These are phyloP conservation scores for Pegoplata infirma DNA, from an alignment of 2,888 invertebrate species.

Conservation along the genomic window DNA sequence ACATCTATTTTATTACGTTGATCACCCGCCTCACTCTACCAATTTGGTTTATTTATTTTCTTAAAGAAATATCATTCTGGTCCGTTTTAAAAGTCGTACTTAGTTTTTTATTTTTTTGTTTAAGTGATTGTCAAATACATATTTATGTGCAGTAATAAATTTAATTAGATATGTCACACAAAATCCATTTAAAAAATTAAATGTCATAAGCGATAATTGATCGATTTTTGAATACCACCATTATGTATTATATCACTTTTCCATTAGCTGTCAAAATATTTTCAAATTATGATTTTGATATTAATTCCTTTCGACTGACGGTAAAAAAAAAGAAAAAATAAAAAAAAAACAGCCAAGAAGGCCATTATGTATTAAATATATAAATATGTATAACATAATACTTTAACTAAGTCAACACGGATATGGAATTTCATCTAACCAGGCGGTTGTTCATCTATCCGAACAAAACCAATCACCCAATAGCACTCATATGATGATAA, in stretches of 20 bases:
- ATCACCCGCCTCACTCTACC: too few relatives aligned
- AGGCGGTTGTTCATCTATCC: conserved; percentile 4
- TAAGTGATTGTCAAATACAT: too few relatives aligned
- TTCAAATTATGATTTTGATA: conserved; percentile 27
- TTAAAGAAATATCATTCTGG: too few relatives aligned
- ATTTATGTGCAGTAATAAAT: too few relatives aligned
- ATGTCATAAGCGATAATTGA: conserved; percentile 37
- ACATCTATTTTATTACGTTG: too few relatives aligned
- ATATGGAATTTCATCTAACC: conserved; percentile 42
- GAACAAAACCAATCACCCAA: conserved; percentile 22
- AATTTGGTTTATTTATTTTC: too few relatives aligned
- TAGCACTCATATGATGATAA: conserved; percentile 30
- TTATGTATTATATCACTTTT: not conserved
- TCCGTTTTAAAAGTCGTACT: too few relatives aligned
- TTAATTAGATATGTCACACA: too few relatives aligned
- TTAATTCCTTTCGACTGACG: conserved; percentile 7
- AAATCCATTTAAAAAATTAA: not conserved
- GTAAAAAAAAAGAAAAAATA: too few relatives aligned
- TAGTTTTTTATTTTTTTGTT: too few relatives aligned
- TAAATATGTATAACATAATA: not conserved
- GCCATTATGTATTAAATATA: conserved; percentile 4
- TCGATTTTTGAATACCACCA: conserved; percentile 28
- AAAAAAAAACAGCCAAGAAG: not conserved
- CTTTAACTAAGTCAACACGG: not conserved
- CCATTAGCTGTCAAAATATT: conserved; percentile 34